Base-by-base conservation (phyloP, 2,113 vertebrate species). In the mouse (Mus musculus) region DNA sequence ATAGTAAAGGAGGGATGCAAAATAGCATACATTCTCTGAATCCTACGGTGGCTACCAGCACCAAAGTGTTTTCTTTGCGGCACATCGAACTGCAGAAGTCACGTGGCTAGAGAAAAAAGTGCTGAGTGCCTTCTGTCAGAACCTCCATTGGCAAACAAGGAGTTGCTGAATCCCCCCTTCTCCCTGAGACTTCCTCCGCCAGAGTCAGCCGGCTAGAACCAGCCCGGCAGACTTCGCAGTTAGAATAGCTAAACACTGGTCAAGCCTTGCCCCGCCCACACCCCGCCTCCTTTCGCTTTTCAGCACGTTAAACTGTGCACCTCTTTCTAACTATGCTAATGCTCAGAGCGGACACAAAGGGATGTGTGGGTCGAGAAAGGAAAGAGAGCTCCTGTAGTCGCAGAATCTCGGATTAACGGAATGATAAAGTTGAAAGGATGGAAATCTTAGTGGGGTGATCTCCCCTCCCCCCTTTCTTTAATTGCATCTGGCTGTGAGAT, bases 161-260 rank as follows among this genome's bases (percentile, higher is more conserved):
- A 81, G 88, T 90, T 81, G 97, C 91, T 22, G 36, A 78, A 81
- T 95, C 30, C 39, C 30, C 39, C 87, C 81, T 67, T 36, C 93
- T 96, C 80, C 82, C 52, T 28, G 67, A 42, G 54, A 77, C 86
- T 97, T 96, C 46, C 78, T 92, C 91, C 81, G 75, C 88, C 36
- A 11, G 96, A 93, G 65, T 84, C 93, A 97, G 93, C 96, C 90
- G 86, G 96, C 96, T 96, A 93, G 52, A 97, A 96, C 96, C 95
- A 94, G 96, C 92, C 65, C 1, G 81, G 49, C 89, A 71, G 87
- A 92, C 73, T 90, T 8, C 26, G 88, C 80, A 39, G 92, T 72
- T 85, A 67, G 92, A 76, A 94, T 89, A 92, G 91, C 97, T 95
- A 88, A 96, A 80, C 89, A 76, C 88, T 59, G 86, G 80, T 67